Percentiles rank a stretch among this genome's conserved stretches.
phyloP scores from a whole-genome alignment of 2,113 vertebrate species.

The Smithornis capensis region DNA sequence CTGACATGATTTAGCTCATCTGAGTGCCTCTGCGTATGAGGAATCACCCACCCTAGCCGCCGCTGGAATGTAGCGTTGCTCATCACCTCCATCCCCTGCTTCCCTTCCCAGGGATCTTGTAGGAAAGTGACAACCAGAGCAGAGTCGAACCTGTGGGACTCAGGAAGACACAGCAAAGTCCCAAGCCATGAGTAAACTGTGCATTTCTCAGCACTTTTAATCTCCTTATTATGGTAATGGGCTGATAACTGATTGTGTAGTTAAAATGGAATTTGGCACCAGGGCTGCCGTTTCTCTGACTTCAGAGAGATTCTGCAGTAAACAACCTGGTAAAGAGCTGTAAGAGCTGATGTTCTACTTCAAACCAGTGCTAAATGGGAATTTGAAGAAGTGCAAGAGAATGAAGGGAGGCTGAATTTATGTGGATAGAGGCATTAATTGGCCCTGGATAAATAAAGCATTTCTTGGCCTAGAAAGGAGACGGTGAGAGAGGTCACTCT shows the following conservation, averaged over 20 bases:
- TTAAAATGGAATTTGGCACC: constrained; percentile 61
- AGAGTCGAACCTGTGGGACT: neutral
- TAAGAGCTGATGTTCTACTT: constrained; percentile 34
- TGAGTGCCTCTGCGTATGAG: neutral
- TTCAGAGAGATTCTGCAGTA: constrained; percentile 52
- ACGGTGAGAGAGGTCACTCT: neutral
- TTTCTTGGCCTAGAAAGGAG: neutral
- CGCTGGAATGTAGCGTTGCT: neutral
- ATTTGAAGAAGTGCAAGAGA: neutral
- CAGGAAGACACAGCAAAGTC: neutral
- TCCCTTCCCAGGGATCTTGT: neutral
- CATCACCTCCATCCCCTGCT: neutral
- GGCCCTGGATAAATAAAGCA: neutral
- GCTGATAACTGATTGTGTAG: constrained; percentile 52
- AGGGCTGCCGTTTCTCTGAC: constrained; percentile 42
- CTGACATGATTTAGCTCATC: neutral
- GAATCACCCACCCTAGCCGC: neutral
- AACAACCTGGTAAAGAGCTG: constrained; percentile 47
- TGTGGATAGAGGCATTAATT: neutral
- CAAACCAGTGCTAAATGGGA: constrained; percentile 35
- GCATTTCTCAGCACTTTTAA: constrained; percentile 33
- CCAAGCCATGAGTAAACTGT: neutral
- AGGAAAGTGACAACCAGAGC: neutral
- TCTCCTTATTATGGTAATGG: constrained; percentile 60
- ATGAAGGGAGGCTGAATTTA: constrained; percentile 3